phyloP scores from a whole-genome alignment of 1,140 invertebrate species.

The Littorina saxatilis region DNA sequence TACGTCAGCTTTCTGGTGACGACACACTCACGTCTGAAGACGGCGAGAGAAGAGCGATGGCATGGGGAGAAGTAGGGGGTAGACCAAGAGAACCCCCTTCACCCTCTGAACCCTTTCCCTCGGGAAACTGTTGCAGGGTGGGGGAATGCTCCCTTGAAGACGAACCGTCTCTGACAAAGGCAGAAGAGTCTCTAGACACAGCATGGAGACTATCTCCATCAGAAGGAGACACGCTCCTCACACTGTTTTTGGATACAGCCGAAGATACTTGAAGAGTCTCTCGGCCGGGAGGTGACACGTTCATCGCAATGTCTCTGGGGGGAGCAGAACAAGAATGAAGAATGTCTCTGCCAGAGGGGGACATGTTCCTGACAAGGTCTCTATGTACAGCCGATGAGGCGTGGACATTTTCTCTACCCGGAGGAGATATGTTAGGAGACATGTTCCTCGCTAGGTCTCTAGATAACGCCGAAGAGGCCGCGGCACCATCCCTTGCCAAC shows the following conservation, averaged over 20 bases:
- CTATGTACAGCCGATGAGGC: not conserved
- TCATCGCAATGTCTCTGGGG: not conserved
- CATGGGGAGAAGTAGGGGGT: not conserved
- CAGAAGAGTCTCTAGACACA: not conserved
- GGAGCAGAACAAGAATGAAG: not conserved
- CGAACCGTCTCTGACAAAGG: not conserved
- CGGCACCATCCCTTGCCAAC: not conserved
- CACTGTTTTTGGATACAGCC: too few species aligned
- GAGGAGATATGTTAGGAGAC: too few species aligned
- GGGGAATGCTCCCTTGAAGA: not conserved
- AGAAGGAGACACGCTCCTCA: too few species aligned
- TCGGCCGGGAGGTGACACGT: too few species aligned
- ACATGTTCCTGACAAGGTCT: not conserved
- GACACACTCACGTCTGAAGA: not conserved
- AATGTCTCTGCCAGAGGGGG: not conserved
- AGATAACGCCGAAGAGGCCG: not conserved
- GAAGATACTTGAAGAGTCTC: too few species aligned
- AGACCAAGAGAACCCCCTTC: too few species aligned
- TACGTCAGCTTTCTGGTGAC: slow-evolving; percentile 22
- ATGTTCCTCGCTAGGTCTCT: not conserved
- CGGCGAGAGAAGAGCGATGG: not conserved
- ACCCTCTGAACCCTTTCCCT: too few species aligned
- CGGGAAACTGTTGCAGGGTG: too few species aligned
- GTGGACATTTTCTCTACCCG: not conserved
- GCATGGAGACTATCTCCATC: too few species aligned